These are phyloP conservation scores for Erythrocercus mccallii DNA, from an alignment of 2,113 vertebrate species.

Conservation along the genomic window DNA sequence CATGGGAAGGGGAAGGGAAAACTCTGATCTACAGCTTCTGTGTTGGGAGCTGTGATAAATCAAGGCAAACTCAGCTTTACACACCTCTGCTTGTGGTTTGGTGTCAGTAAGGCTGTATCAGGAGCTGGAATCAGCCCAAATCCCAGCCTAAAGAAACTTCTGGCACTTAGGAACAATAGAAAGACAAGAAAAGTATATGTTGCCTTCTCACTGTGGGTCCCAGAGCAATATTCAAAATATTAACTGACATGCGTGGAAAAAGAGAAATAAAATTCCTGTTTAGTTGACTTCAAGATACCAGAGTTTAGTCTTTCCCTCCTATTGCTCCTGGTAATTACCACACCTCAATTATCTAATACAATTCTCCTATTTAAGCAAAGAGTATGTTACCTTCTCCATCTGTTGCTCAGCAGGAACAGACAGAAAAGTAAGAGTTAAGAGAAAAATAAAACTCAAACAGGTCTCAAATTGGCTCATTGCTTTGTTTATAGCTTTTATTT, in stretches of 20 bases:
- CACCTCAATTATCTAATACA: not conserved
- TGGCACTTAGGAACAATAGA: not conserved
- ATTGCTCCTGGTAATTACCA: not conserved
- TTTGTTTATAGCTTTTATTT: not conserved
- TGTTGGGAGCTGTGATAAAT: not conserved
- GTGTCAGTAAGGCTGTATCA: not conserved
- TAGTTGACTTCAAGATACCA: not conserved
- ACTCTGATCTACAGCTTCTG: not conserved
- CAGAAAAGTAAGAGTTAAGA: slow-evolving; percentile 6
- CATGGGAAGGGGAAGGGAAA: not conserved
- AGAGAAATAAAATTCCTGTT: not conserved
- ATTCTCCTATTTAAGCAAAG: not conserved
- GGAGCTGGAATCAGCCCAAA: not conserved
- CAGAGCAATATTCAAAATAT: not conserved
- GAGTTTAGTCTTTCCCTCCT: not conserved
- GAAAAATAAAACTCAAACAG: not conserved
- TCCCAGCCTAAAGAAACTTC: not conserved
- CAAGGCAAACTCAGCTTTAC: not conserved
- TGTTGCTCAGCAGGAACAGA: slow-evolving; percentile 24
- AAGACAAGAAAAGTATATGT: not conserved
- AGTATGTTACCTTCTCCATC: slow-evolving; percentile 19
- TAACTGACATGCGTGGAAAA: not conserved
- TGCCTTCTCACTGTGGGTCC: not conserved
- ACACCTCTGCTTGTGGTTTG: not conserved
- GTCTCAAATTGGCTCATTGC: not conserved